Base-by-base conservation (phyloP, 1,140 invertebrate species). In the Temnothorax curvispinosus region DNA sequence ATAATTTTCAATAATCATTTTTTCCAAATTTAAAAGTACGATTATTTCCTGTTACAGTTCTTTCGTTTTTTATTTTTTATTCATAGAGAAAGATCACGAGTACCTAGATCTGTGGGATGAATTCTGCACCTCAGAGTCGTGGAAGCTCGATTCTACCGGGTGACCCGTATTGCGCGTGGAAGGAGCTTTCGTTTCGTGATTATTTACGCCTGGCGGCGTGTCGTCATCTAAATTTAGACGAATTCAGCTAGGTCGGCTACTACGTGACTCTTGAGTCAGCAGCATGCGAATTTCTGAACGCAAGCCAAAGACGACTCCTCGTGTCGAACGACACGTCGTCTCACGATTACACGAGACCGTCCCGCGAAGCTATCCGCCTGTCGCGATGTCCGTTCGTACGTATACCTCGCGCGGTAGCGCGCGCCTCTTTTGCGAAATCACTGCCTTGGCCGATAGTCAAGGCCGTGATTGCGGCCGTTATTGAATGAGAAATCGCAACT, bases 231-330 rank as follows among this genome's bases (percentile, higher is more conserved):
- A 56, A 81, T 81, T 81, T 81, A 81, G 64, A 21, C 50, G 47
- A 69, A 81, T 71, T 80, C 47, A 81, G 77, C 64, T 71, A 81
- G 35, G 64, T 71, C 64, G 77, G 35, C 21, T 81, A 81, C 77
- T 81, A 81, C 50, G 64, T 81, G 77, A 15, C 64, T 71, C 67
- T 81, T 81, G 77, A 81, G 77, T 71, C 77, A 81, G 77, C 77
- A 81, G 35, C 77, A n/a, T 71, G 47, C 77, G 13, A 47, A 81
- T 71, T 81, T 69, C 67, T 81, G 77, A 81, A 71, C 64, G 8
- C 77, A 21, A 69, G 77, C 77, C 77, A 81, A 71, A 81, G 27
- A 35, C 15, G 18, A 52, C n/a, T 80, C 6, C 44, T 80, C 41
- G 44, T 80, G 32, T 38, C 77, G 77, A 54, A 56, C 77, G 77